These are phyloP conservation scores for Tachyglossus aculeatus DNA, from an alignment of 2,797 vertebrate genomes.

Conservation along the genomic window DNA sequence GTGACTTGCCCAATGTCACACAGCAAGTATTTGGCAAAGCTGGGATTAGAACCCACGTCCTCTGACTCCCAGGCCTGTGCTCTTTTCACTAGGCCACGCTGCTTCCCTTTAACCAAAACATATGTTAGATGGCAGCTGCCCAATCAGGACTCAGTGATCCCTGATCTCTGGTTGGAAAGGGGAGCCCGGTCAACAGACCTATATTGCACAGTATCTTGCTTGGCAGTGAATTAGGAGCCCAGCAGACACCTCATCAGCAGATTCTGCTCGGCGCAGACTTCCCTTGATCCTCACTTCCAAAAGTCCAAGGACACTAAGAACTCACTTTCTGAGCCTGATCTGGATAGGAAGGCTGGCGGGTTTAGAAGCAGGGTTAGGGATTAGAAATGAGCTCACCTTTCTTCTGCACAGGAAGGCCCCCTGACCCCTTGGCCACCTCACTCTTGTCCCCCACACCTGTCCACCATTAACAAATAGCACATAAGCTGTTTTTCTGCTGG, in stretches of 20 bases:
- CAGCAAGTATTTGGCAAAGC: no score
- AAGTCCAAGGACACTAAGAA: conserved; percentile 71
- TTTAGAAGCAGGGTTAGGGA: conserved; percentile 54
- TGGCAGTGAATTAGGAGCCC: conserved; percentile 56
- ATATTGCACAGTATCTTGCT: conserved; percentile 36
- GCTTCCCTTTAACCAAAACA: neutral
- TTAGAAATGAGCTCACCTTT: conserved; percentile 34
- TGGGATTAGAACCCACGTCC: no score
- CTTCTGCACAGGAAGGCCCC: neutral
- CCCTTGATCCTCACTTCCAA: conserved; percentile 52
- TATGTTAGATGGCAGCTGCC: neutral
- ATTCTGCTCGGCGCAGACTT: conserved; percentile 57
- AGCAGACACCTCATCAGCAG: conserved; percentile 73
- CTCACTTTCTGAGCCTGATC: conserved; percentile 51
- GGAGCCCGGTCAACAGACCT: conserved; percentile 42
- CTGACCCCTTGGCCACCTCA: neutral
- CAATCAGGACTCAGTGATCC: neutral
- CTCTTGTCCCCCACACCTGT: no score
- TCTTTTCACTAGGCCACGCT: no score
- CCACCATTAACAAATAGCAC: no score
- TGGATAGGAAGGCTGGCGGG: conserved; percentile 12
- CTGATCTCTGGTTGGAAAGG: neutral
- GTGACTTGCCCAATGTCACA: no score
- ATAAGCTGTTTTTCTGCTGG: no score
- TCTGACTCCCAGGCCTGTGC: no score